Percentiles rank a stretch among this genome's conserved stretches.
phyloP scores from a whole-genome alignment of 2,888 invertebrate species.

The Lucinisca nassula region DNA sequence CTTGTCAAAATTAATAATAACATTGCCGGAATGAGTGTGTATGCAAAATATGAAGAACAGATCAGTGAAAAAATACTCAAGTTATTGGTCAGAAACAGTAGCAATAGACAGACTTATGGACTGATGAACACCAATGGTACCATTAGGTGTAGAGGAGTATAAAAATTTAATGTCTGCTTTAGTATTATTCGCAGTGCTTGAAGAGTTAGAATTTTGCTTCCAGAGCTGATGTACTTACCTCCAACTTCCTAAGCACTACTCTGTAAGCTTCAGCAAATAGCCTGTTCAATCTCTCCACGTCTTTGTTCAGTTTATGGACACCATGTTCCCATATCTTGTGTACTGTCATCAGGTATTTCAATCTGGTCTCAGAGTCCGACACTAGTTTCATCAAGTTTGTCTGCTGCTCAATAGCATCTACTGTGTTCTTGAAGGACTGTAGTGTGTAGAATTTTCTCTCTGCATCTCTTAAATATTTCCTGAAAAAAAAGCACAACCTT shows the following conservation, averaged over 20 bases:
- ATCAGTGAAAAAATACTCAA: too few species aligned
- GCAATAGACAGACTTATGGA: too few species aligned
- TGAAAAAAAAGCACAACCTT: constrained; percentile 87
- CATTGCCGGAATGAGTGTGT: too few species aligned
- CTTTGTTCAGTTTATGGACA: constrained; percentile 69
- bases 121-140: too few species aligned
- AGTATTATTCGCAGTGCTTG: too few species aligned
- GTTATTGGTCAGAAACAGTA: too few species aligned
- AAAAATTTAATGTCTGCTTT: too few species aligned
- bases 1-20: too few species aligned
- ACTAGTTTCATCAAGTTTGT: constrained; percentile 84
- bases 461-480: constrained; percentile 94
- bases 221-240: constrained; percentile 75
- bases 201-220: too few species aligned
- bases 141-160: too few species aligned
- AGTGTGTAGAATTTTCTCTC: constrained; percentile 94
- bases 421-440: constrained; percentile 90
- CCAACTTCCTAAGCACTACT: constrained; percentile 76
- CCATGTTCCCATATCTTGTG: constrained; percentile 88
- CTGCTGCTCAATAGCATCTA: constrained; percentile 88
- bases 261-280: constrained; percentile 82
- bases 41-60: too few species aligned
- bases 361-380: constrained; percentile 88
- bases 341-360: constrained; percentile 89
- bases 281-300: constrained; percentile 77